phyloP scores from a whole-genome alignment of 2,888 invertebrate species.

The Conomelus anceps region DNA sequence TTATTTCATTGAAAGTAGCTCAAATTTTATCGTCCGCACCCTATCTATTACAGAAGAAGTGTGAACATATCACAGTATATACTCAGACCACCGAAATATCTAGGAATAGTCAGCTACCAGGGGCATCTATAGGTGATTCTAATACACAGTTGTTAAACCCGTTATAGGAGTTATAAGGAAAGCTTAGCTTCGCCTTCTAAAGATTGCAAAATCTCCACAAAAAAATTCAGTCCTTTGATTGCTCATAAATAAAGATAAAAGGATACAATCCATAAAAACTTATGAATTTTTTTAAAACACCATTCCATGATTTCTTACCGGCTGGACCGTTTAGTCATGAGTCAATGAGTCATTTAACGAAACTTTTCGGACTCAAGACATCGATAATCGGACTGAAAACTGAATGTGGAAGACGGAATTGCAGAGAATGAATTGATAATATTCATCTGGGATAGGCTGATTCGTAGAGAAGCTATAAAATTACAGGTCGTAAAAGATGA shows the following conservation, averaged over 20 bases:
- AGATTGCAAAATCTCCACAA: neutral
- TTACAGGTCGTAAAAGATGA: neutral
- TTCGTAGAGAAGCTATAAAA: neutral
- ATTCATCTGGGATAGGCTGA: neutral
- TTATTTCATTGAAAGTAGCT: too few species aligned
- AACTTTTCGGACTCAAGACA: neutral
- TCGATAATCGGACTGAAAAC: neutral
- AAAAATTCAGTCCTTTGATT: neutral
- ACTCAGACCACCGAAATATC: too few species aligned
- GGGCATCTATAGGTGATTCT: too few species aligned
- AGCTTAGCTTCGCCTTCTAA: neutral
- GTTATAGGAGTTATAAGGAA: too few species aligned
- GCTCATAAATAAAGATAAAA: neutral
- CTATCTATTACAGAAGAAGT: too few species aligned
- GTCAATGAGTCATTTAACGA: neutral
- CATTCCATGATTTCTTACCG: neutral
- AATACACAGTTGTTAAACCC: neutral
- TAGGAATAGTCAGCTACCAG: too few species aligned
- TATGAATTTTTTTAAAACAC: neutral
- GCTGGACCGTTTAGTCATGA: neutral
- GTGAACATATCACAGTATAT: too few species aligned
- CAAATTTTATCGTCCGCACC: too few species aligned
- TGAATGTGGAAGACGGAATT: neutral
- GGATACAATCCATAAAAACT: neutral
- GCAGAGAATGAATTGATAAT: neutral